Percentiles rank a stretch among this genome's conserved stretches.
Evolutionary conservation across 2,888 invertebrate species (phyloP).

Genomic region (Pyrgus malvae): DNA sequence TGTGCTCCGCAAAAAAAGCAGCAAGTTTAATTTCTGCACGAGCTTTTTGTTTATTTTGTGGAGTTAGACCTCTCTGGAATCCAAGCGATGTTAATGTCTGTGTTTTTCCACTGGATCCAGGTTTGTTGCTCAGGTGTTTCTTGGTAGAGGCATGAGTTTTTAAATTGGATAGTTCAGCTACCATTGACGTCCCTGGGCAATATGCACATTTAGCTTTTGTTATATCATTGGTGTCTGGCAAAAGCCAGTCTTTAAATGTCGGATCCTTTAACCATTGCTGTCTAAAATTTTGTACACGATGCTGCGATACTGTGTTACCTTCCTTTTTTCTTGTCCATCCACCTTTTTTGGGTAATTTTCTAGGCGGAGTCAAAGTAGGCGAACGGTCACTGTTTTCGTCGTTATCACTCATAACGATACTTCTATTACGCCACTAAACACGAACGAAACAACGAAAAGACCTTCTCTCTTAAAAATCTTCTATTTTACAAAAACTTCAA

Average conservation of each 20-base stretch:
- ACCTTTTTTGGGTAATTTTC: conserved; percentile 29
- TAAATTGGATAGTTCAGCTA: conserved; percentile 28
- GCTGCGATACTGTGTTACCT: conserved; percentile 26
- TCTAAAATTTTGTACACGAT: conserved; percentile 29
- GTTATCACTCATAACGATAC: neutral
- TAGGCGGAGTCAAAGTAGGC: conserved; percentile 27
- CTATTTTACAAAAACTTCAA: no score
- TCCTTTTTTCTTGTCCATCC: conserved; percentile 29
- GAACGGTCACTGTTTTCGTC: neutral
- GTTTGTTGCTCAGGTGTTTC: conserved; percentile 30
- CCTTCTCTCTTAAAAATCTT: no score
- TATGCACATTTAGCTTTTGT: no score
- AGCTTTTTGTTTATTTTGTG: no score
- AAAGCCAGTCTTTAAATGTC: neutral
- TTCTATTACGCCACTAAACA: neutral
- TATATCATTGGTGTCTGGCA: no score
- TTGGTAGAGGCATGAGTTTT: conserved; percentile 23
- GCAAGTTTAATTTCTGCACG: no score
- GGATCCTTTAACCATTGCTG: neutral
- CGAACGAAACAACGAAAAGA: no score
- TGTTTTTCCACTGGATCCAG: conserved; percentile 31
- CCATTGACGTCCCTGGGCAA: conserved; percentile 14
- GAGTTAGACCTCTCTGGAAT: no score
- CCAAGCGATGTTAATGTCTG: conserved; percentile 32
- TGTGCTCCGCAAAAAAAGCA: no score